These are phyloP conservation scores for Notodonta ziczac DNA, from an alignment of 2,888 invertebrate species.

Conservation along the genomic window DNA sequence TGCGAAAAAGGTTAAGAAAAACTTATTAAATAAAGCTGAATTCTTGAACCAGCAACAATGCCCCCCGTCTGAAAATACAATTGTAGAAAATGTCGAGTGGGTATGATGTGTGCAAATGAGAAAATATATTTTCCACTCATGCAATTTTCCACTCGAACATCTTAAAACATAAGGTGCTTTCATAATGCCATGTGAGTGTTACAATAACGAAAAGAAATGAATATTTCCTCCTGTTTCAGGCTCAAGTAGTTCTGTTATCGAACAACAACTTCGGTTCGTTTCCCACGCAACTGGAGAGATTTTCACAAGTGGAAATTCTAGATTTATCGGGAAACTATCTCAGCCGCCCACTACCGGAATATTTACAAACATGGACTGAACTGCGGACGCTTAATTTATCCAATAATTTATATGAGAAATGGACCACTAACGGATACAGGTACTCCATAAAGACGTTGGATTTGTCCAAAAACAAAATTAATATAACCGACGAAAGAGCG, in stretches of 20 bases:
- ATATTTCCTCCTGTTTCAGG: conserved; percentile 70
- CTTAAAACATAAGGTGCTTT: too few species aligned
- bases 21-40: too few species aligned
- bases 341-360: conserved; percentile 65
- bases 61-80: too few species aligned
- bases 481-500: conserved; percentile 82
- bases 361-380: conserved; percentile 75
- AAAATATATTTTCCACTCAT: too few species aligned
- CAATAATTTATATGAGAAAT: conserved; percentile 80
- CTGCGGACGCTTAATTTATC: conserved; percentile 84
- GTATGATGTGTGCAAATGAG: too few species aligned
- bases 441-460: conserved; percentile 83
- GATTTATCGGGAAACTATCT: conserved; percentile 82
- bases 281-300: conserved; percentile 78
- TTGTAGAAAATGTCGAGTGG: too few species aligned
- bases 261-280: conserved; percentile 85
- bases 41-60: too few species aligned
- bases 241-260: conserved; percentile 86
- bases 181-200: too few species aligned
- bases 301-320: conserved; percentile 77
- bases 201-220: background rate
- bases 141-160: too few species aligned
- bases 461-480: conserved; percentile 87
- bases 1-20: too few species aligned
- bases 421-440: conserved; percentile 55